These are phyloP conservation scores for Altica lythri DNA, from an alignment of 2,888 invertebrate species.

Conservation along the genomic window DNA sequence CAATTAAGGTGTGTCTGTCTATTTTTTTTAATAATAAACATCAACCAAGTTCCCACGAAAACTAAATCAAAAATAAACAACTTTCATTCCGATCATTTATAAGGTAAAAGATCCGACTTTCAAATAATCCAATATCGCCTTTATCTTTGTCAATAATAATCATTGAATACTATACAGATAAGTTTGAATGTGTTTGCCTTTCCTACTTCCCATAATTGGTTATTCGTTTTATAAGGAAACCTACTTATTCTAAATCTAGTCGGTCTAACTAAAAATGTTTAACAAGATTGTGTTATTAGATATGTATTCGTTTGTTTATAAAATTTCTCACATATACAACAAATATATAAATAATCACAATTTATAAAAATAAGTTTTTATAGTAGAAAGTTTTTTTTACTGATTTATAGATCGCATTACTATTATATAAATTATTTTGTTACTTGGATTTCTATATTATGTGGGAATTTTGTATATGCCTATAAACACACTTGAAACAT, in stretches of 20 bases:
- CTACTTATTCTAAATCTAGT: no score
- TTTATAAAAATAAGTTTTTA: no score
- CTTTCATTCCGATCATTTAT: slow-evolving; percentile 4
- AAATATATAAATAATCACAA: no score
- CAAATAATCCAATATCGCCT: slow-evolving; percentile 7
- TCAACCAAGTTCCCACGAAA: not conserved
- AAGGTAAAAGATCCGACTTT: slow-evolving; percentile 7
- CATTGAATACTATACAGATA: no score
- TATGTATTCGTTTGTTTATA: not conserved
- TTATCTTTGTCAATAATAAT: not conserved
- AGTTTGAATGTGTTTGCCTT: slow-evolving; percentile 13
- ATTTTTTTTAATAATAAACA: not conserved
- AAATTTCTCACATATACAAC: no score
- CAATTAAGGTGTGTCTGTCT: not conserved
- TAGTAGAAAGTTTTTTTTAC: no score
- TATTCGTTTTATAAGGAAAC: slow-evolving; percentile 9
- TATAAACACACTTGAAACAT: no score
- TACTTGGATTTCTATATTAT: no score
- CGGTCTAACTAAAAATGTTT: slow-evolving; percentile 1
- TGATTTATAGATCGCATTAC: no score
- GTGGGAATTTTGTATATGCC: no score
- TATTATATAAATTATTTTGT: no score
- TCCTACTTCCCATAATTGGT: slow-evolving; percentile 12
- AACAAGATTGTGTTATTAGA: not conserved
- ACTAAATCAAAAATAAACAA: slow-evolving; percentile 1